Percentiles rank a stretch among this genome's conserved stretches.
These are phyloP conservation scores for Buathra laborator DNA, from an alignment of 2,888 invertebrate species.

Conservation along the genomic window DNA sequence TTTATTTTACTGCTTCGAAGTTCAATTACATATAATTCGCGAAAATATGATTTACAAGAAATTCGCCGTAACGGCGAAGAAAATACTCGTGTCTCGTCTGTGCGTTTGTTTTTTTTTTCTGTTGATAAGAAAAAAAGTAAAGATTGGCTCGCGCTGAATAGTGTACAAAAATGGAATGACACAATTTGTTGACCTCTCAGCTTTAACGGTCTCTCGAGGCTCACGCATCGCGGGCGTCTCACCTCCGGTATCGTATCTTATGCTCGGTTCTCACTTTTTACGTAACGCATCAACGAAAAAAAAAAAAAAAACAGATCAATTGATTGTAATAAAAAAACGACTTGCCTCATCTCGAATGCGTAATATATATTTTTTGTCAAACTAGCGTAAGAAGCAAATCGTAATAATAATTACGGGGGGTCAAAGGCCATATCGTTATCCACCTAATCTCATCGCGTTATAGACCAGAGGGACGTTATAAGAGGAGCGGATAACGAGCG, in stretches of 20 bases:
- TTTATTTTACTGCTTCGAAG: too few species aligned
- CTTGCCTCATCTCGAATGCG: neutral
- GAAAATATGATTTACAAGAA: too few species aligned
- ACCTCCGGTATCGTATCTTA: constrained; percentile 11
- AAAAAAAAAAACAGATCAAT: neutral
- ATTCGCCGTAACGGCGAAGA: neutral
- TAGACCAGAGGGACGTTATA: neutral
- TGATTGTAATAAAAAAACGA: neutral
- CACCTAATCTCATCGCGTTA: neutral
- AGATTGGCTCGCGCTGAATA: neutral
- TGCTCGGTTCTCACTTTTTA: neutral
- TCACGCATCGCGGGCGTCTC: constrained; percentile 17
- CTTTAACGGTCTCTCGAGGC: constrained; percentile 19
- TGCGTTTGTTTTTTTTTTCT: neutral
- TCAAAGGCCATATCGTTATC: neutral
- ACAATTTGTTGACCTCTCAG: constrained; percentile 40
- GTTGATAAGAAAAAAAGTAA: constrained; percentile 14
- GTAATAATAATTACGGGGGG: neutral
- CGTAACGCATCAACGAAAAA: constrained; percentile 9
- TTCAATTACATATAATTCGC: too few species aligned
- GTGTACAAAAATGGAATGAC: constrained; percentile 15
- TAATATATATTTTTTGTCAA: neutral
- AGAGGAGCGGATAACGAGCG: constrained; percentile 17
- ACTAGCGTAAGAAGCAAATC: neutral
- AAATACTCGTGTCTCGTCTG: neutral